Evolutionary conservation across 2,113 vertebrate species (phyloP), one percentile per base, ranked within the genome.

Genomic region (Sphaerodactylus townsendi): DNA sequence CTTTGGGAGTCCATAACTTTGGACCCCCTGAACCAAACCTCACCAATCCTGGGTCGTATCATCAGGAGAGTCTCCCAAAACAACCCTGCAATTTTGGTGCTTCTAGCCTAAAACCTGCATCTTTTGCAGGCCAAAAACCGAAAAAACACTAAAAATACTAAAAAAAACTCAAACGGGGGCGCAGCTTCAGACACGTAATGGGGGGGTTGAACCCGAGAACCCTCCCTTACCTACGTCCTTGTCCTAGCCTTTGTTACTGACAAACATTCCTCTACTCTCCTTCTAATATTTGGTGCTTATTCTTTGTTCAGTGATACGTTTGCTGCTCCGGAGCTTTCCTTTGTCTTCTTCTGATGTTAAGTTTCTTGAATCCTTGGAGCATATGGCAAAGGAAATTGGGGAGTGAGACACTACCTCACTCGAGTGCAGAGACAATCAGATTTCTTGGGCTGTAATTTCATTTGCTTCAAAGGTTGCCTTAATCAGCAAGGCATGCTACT

Each of bases 371-470:
- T 96, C 92, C 79, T 81, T 92, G 89, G 89, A 93, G 93, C 94
- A 2, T 81, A 77, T 94, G 95, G 90, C 89, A 88, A 70, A 91
- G 89, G 93, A 95, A 93, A 96, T 95, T 88, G 94, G 94, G 92
- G 92, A 93, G 85, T 83, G 92, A 96, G 96, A 97, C 95, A 90
- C 94, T 93, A 93, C 93, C 93, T 96, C 92, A 93, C 95, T 96
- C 94, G 85, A 92, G 87, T 90, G 88, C 90, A 93, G 95, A 95
- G 94, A 94, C 90, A 89, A 93, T 94, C 93, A 93, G 90, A 92
- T 95, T 93, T 92, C 95, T 91, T 21, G 88, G 89, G 88, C 88
- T 94, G 87, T 97, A 96, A 97, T 97, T 96, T 95, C 87, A 93
- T 96, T 96, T 96, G 93, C 89, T 93, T 44, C 68, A 62, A 89